Base-by-base conservation (phyloP, 1,140 invertebrate species). In the Acromyrmex charruanus region DNA sequence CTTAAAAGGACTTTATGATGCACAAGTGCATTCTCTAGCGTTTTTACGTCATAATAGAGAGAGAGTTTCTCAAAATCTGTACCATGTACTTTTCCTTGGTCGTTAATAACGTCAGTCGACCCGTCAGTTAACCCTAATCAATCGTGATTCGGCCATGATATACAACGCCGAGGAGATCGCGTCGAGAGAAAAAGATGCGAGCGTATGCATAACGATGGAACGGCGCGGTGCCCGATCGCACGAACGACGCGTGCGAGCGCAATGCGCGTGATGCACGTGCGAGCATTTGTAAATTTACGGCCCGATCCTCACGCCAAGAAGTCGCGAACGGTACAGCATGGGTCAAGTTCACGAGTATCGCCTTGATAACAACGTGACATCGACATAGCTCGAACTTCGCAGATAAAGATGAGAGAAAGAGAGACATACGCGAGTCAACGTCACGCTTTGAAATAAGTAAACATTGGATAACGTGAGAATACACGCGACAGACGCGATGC, bases 331-430 rank as follows among this genome's bases (percentile, higher is more conserved):
- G n/a, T 39, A 59, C 39, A 10, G 35, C 9, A 63, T 10, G 14
- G 39, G 58, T 84, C 55, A 75, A 84, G 80, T 75, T 84, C 39
- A 82, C 39, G 39, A 31, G 10, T 82, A 31, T 0, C 25, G n/a
- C 25, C n/a, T 31, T 74, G 68, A 75, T 75, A 84, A 84, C 14
- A n/a, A 39, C 63, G 44, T 53, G 31, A 25, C 49, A 55, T 68
- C 25, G 53, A 63, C 69, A 10, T 21, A 49, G n/a, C 39, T 59
- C 12, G 14, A 35, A 44, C 35, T 18, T 35, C 5, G 39, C 14
- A 58, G 51, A 81, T 69, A 69, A 81, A 39, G 39, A 49, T 35
- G 66, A 25, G 39, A 68, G n/a, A 49, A 28, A 69, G 6, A 39
- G 12, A 49, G 63, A n/a, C 12, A 14, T 28, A 63, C 16, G 31